Conservation (phyloP, 2,113 vertebrate species). For the Octodon degus region DNA sequence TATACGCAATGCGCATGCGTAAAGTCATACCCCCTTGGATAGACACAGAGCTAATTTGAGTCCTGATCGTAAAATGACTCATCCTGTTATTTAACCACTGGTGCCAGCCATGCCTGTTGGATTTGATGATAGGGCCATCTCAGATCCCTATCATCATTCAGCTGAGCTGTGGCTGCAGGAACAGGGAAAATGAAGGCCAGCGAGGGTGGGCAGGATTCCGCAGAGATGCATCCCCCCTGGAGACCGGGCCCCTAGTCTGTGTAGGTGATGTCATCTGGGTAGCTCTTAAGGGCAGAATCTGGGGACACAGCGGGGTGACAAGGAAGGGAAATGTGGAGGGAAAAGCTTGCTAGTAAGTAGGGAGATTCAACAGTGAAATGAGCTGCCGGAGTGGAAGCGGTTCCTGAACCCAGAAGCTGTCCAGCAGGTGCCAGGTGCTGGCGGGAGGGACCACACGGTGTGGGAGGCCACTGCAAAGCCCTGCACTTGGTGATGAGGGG, state of each 20-base stretch:
- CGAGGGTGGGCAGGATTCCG: background rate
- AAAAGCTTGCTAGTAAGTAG: background rate
- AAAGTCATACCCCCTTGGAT: background rate
- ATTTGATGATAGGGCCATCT: background rate
- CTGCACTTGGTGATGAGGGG: fast-evolving
- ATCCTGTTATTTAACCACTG: background rate
- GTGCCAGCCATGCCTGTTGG: background rate
- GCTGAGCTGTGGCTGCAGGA: background rate
- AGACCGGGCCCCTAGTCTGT: background rate
- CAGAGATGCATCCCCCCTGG: background rate
- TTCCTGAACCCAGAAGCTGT: background rate
- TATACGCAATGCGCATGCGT: background rate
- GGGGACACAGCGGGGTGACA: background rate
- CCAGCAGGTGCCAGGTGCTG: background rate
- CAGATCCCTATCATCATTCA: background rate
- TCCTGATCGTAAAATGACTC: background rate
- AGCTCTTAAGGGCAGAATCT: background rate
- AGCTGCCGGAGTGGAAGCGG: background rate
- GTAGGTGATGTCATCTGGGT: background rate
- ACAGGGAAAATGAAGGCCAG: background rate
- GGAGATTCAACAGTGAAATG: background rate
- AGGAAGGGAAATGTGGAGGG: background rate
- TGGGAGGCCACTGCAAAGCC: background rate
- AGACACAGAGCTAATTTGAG: background rate
- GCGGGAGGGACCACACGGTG: background rate